Evolutionary conservation across 2,797 vertebrate genomes (phyloP), one percentile per base, ranked within the genome.

Genomic region (Nyctalus aviator): DNA sequence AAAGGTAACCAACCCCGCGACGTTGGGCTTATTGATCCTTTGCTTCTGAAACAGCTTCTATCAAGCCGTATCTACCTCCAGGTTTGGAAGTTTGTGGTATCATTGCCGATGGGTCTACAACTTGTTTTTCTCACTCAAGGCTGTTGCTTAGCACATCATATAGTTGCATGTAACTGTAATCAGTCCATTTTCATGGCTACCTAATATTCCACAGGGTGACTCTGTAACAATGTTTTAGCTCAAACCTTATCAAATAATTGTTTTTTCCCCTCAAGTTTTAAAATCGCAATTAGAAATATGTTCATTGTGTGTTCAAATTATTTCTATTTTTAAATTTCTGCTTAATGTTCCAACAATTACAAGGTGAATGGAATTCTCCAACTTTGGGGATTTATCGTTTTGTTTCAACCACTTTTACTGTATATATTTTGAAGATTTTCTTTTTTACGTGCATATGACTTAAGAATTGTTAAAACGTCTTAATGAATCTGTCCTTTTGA

Each of bases 391-490:
- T 84, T 68, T 62, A 18, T 69, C 23, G 7, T 21, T 75, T 62
- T 76, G 8, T 55, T 95, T 91, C 48, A 57, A 17, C 7, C n/a
- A 77, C 71, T 50, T 92, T 73, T 55, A 2, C 17, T 84, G 4
- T 59, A 14, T 57, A 15, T 6, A 12, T 82, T 75, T 93, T 71
- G 30, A 84, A 71, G 46, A 27, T 44, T 46, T 25, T 93, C n/a
- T 93, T 44, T 44, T 44, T 53, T 35, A 44, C 20, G 3, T 55
- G 2, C 35, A 72, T 37, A 59, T 9, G 79, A 62, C 11, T 77
- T 35, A 89, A 37, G 30, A 89, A 62, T 84, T 90, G 53, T 68
- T 84, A 90, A 62, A 48, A 55, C 9, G 90, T 84, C 68, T 46
- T 92, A 30, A 5, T 37, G n/a, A 71, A 8, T 59, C 48, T 17